Base-by-base conservation (phyloP, 2,888 invertebrate species). In the Cephus rjabovi region DNA sequence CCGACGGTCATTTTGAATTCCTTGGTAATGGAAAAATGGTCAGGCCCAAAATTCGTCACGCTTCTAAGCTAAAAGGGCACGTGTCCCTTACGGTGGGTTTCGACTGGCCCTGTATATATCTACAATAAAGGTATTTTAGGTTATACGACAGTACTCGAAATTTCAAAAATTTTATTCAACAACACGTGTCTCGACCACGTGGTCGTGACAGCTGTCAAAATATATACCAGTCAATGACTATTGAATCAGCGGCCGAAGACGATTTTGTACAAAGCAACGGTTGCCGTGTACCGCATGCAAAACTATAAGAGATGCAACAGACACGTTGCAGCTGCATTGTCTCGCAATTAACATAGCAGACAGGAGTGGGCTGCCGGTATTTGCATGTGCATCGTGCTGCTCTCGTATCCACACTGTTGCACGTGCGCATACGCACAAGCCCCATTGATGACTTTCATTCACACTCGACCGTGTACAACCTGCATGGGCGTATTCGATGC, bases 401-500 rank as follows among this genome's bases (percentile, higher is more conserved):
- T 34, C 31, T 30, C 15, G 71, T 71, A 71, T 30, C 30, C 15
- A 56, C 56, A 56, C 56, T 56, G 56, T 56, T 56, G 56, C 56
- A 23, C 56, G 23, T 56, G 56, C 78, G 76, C 79, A 79, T 77
- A 76, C 79, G 80, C 80, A 80, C 77, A 79, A 78, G 77, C 81
- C 78, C 79, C 87, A 86, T 86, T 87, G 82, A 87, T 81, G 84
- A 83, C 84, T 85, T 82, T 82, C 86, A 84, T 86, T 85, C 84
- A 85, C 81, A 79, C 79, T 80, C 84, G 81, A 80, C 81, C 75
- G 79, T 77, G 79, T 81, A 76, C 73, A 73, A 78, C 81, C 82
- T 81, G 78, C 79, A 82, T 80, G 79, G 83, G 81, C 81, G 85
- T 84, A 82, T 82, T 79, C 71, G 56, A 56, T 56, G 56, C 56